A percentile compares a stretch with the other conserved stretches of the same genome.
Evolutionary conservation across 1,140 invertebrate genomes (phyloP).

Genomic region (Lucilia cuprina): DNA sequence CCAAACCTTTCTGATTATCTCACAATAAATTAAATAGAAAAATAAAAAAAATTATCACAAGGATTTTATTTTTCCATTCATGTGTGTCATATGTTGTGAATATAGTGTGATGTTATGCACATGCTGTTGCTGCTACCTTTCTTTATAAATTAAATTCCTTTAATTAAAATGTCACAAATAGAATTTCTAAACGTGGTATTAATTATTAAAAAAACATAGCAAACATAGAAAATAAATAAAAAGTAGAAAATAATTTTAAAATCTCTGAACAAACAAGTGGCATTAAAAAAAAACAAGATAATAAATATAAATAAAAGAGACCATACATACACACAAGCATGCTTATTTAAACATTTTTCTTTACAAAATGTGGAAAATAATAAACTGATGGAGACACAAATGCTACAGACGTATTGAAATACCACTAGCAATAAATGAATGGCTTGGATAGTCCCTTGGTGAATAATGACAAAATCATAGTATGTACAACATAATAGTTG

Average conservation of each 20-base stretch:
- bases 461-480: not conserved
- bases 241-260: not conserved
- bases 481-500: not conserved
- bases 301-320: not conserved
- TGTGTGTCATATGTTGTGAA: not conserved
- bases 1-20: too few relatives aligned
- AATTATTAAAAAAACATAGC: not conserved
- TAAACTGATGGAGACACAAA: not conserved
- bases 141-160: not conserved
- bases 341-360: not conserved
- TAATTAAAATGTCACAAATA: constrained; percentile 3
- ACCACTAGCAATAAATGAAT: not conserved
- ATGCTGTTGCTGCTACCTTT: not conserved
- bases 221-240: not conserved
- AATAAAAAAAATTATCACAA: too few relatives aligned
- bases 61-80: not conserved
- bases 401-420: too few relatives aligned
- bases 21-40: too few relatives aligned
- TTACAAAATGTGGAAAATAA: not conserved
- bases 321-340: not conserved
- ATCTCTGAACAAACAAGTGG: constrained; percentile 1
- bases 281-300: not conserved
- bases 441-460: not conserved
- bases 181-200: not conserved
- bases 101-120: not conserved